Evolutionary conservation across 2,113 vertebrate species (phyloP).

Genomic region (Cathartes aura): DNA sequence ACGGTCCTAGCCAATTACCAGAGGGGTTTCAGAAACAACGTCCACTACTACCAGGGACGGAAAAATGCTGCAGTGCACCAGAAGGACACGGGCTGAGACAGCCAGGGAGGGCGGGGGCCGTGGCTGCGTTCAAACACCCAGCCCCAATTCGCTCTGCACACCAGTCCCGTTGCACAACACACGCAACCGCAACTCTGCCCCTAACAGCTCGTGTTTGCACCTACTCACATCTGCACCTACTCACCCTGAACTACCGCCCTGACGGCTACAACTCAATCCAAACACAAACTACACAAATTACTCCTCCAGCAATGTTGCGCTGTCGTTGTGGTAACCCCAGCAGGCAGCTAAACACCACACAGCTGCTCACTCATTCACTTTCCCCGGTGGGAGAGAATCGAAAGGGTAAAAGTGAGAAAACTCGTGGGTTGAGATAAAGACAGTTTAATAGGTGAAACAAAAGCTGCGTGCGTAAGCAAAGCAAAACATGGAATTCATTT

Average conservation of each 20-base stretch:
- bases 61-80: not conserved
- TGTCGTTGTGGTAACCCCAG: not conserved
- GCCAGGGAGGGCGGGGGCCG: too few species aligned
- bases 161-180: not conserved
- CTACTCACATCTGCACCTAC: not conserved
- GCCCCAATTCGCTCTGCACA: too few species aligned
- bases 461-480: not conserved
- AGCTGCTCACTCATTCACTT: not conserved
- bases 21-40: not conserved
- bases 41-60: not conserved
- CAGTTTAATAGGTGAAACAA: not conserved
- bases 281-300: not conserved
- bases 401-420: not conserved
- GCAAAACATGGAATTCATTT: not conserved
- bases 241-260: not conserved
- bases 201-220: not conserved
- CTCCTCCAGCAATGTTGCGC: not conserved
- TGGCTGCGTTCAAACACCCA: not conserved
- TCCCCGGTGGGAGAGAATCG: rapidly evolving
- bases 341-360: not conserved
- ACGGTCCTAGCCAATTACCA: not conserved
- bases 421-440: not conserved
- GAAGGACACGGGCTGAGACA: not conserved
- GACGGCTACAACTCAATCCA: not conserved
- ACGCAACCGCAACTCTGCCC: not conserved